Percentiles rank a stretch among this genome's conserved stretches.
Conservation (phyloP, 2,113 vertebrate genomes). For the Herpailurus yagouaroundi region DNA sequence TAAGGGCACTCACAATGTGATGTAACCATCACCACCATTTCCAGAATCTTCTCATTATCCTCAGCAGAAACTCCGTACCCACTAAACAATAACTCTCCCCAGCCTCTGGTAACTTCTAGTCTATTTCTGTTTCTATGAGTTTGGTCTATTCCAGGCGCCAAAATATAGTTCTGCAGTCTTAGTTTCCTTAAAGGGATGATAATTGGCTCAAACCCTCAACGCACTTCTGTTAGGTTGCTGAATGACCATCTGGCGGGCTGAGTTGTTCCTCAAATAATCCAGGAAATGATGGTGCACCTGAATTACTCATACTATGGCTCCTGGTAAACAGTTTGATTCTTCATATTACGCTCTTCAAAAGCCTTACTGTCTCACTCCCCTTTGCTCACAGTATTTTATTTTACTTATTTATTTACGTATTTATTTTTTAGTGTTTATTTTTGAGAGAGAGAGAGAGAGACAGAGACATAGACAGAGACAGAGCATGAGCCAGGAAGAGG, state of each 20-base stretch:
- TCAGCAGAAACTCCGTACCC: not conserved
- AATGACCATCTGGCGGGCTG: not conserved
- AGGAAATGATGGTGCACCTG: not conserved
- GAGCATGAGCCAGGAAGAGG: too few relatives aligned
- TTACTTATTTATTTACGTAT: too few relatives aligned
- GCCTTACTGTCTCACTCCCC: not conserved
- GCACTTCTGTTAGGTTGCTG: not conserved
- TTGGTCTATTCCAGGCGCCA: not conserved
- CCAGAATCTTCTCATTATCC: conserved; percentile 20
- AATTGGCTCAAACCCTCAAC: not conserved
- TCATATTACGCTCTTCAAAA: not conserved
- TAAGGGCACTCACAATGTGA: not conserved
- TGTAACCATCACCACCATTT: not conserved
- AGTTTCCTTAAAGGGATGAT: not conserved
- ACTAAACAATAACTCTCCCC: not conserved
- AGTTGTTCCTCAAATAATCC: conserved; percentile 12
- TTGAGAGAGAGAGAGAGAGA: too few relatives aligned
- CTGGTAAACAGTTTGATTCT: not conserved
- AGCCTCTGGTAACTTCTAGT: not conserved
- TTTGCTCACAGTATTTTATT: not conserved
- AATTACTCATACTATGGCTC: not conserved
- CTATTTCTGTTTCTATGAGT: not conserved
- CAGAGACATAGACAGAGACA: too few relatives aligned
- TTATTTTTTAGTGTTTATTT: not conserved
- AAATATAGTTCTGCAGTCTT: not conserved